Percentiles rank a stretch among this genome's conserved stretches.
Evolutionary conservation across 2,888 invertebrate species (phyloP).

Genomic region (Ophion slaviceki): DNA sequence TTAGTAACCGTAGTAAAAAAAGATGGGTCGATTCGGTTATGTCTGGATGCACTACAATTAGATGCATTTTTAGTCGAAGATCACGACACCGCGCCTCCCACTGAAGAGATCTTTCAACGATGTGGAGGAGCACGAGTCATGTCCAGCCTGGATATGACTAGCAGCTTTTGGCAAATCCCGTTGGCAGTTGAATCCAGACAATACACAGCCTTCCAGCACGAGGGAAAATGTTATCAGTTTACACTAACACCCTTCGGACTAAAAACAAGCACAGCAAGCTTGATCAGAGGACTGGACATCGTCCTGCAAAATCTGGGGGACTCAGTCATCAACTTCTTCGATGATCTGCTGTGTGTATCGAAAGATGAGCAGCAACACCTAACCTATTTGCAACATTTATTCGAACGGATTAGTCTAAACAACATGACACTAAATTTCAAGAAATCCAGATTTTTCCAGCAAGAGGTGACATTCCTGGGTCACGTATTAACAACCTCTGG

Average conservation of each 20-base stretch:
- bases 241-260: slow-evolving; percentile 19
- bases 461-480: slow-evolving; percentile 69
- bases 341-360: slow-evolving; percentile 46
- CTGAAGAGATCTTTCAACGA: not conserved
- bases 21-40: not conserved
- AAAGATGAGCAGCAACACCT: not conserved
- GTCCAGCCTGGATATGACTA: slow-evolving; percentile 14
- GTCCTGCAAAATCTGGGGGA: not conserved
- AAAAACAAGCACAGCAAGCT: too few species aligned
- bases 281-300: too few species aligned
- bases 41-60: slow-evolving; percentile 17
- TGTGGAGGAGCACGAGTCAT: not conserved
- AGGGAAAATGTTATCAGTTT: not conserved
- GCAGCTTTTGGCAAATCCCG: slow-evolving; percentile 22
- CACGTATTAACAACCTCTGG: slow-evolving; percentile 67
- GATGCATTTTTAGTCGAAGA: not conserved
- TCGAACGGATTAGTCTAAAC: slow-evolving; percentile 48
- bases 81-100: not conserved
- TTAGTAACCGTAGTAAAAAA: slow-evolving; percentile 9
- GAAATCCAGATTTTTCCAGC: slow-evolving; percentile 69
- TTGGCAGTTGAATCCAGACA: too few species aligned
- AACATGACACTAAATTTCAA: slow-evolving; percentile 66
- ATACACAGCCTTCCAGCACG: not conserved
- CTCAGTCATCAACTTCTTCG: slow-evolving; percentile 45
- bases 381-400: slow-evolving; percentile 57